These are phyloP conservation scores for Pardalotus punctatus DNA, from an alignment of 2,113 vertebrate species.

Conservation along the genomic window DNA sequence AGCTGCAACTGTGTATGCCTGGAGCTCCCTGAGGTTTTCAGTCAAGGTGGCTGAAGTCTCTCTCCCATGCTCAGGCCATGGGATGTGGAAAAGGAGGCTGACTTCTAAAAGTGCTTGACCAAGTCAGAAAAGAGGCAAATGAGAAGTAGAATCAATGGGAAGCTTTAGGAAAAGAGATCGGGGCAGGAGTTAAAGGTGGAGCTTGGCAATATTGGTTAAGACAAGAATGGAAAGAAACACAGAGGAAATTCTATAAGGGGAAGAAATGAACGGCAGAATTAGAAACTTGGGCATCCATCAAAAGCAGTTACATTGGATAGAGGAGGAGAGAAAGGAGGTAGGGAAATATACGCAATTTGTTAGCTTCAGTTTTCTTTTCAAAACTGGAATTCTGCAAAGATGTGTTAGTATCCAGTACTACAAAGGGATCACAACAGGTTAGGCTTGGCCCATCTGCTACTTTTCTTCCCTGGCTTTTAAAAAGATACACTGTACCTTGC, in stretches of 20 bases:
- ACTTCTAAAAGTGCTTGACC: background rate
- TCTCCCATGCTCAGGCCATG: background rate
- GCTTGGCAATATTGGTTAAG: background rate
- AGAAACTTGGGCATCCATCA: background rate
- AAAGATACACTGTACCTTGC: background rate
- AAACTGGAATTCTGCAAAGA: background rate
- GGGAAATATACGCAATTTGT: background rate
- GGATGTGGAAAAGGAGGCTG: background rate
- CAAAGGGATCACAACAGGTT: background rate
- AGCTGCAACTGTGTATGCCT: background rate
- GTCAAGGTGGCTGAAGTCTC: background rate
- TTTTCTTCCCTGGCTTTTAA: background rate
- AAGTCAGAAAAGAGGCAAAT: background rate
- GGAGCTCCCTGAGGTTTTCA: background rate
- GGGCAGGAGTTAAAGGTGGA: background rate
- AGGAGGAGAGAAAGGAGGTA: background rate
- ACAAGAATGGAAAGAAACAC: background rate
- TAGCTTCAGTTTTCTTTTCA: background rate
- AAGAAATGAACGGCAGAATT: background rate
- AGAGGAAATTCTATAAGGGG: background rate
- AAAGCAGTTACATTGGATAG: background rate
- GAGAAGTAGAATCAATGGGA: background rate
- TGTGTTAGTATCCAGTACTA: background rate
- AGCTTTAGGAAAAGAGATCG: background rate
- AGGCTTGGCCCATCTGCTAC: background rate